Evolutionary conservation across 2,888 invertebrate species (phyloP), one percentile per base, ranked within the genome.

Genomic region (Mycalesis mineus): DNA sequence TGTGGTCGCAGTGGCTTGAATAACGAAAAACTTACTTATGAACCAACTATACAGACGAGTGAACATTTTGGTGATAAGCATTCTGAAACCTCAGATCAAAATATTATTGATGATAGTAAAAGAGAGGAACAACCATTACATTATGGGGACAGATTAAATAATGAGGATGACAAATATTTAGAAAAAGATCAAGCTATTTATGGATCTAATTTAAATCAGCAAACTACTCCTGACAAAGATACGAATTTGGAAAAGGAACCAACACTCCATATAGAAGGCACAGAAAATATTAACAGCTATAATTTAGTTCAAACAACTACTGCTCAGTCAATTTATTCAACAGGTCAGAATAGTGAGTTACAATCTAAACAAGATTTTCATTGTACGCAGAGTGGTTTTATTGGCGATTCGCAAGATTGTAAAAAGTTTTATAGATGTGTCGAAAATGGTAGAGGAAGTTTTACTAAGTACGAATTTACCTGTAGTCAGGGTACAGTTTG

Each of bases 381-480:
- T 58, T 84, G 83, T 37, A 69, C 58, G 52, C 69, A 71, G 59
- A 92, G 91, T 72, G 94, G 94, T 9, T 94, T 93, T 69, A 91
- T 92, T 70, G 91, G 92, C 71, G 80, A 69, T 51, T 49, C 67
- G 58, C 70, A 82, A 17, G 88, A 94, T 67, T 94, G 94, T 66
- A 90, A 83, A 58, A 94, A 92, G 69, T 94, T 94, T 78, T 93
- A 93, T 66, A 87, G 94, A 63, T 94, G 94, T 70, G 92, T 93
- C 0, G 79, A 82, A 58, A 82, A 84, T 60, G 88, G 88, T 11
- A 74, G 71, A 60, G 80, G 83, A 55, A 76, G 79, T 14, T 90
- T 73, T 62, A 88, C 74, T 5, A 89, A 84, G 67, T 91, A 91
- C 63, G 90, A 91, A 63, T 92, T 92, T 71, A 73, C 81, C 7